Conservation (phyloP, 2,113 vertebrate genomes). For the Himantopus leucocephalus region DNA sequence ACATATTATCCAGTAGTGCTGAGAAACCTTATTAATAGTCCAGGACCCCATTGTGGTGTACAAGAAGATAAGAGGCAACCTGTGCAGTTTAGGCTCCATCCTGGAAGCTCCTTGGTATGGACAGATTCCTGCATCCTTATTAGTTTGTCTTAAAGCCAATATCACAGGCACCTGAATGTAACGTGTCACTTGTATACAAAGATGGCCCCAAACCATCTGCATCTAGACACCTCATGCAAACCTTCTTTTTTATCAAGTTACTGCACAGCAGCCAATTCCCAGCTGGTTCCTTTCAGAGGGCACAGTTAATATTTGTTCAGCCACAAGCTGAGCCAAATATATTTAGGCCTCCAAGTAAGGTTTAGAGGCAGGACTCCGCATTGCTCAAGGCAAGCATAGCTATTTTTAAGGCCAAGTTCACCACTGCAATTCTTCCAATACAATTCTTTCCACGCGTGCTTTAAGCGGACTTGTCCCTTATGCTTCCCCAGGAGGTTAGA, state of each 20-base stretch:
- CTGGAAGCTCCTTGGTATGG: not conserved
- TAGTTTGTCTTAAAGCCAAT: not conserved
- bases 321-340: not conserved
- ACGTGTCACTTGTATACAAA: not conserved
- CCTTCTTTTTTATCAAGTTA: not conserved
- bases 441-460: rapidly evolving
- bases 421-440: not conserved
- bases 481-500: not conserved
- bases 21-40: not conserved
- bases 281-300: not conserved
- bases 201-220: not conserved
- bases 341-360: not conserved
- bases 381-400: not conserved
- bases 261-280: not conserved
- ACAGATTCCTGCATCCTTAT: not conserved
- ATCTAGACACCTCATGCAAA: not conserved
- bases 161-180: not conserved
- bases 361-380: not conserved
- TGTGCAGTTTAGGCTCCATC: not conserved
- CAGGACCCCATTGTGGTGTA: not conserved
- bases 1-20: not conserved
- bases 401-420: not conserved
- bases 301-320: not conserved
- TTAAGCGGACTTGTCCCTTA: not conserved
- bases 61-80: not conserved